Evolutionary conservation across 2,888 invertebrate species (phyloP), one percentile per base, ranked within the genome.

Genomic region (Caprella mutica): DNA sequence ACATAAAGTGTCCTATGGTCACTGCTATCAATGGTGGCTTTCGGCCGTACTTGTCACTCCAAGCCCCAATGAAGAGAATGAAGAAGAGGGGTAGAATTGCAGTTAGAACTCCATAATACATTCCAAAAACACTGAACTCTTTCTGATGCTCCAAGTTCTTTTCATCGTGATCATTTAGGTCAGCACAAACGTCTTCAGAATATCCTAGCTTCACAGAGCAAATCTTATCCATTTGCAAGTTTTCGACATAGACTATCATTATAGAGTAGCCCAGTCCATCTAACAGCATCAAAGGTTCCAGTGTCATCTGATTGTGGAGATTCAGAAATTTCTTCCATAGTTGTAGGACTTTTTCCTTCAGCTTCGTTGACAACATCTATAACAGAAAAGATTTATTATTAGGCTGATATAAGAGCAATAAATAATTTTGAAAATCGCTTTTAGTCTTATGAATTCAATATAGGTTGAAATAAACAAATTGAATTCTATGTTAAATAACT

Each of bases 11-110:
- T 17, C 68, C 68, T 3, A 61, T 24, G 26, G 67, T 67, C n/a
- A 67, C 57, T 1, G 68, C 54, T 2, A 55, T 51, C 14, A 68
- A 59, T 1, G 68, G 68, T 1, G 67, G 50, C 52, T 68, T 68
- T 9, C 66, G 40, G 12, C 69, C 69, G 48, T 69, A 68, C 21
- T 67, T 66, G 52, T 69, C 69, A 29, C 65, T 62, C 69, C 69
- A 69, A 5, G 67, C 67, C n/a, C 69, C 69, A 26, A 68, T 59
- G 55, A 69, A 68, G 2, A 68, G 56, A 40, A 67, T 61, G 43
- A 65, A 67, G 23, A 67, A 30, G 4, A 68, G 64, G 2, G 69
- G 69, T 19, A 68, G 66, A 3, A 54, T 56, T 12, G 61, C 57
- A 8, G 58, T 57, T 17, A 61, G 52, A 43, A 61, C 54, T 27